These are phyloP conservation scores for Theretra japonica DNA, from an alignment of 2,888 invertebrate species.

Conservation along the genomic window DNA sequence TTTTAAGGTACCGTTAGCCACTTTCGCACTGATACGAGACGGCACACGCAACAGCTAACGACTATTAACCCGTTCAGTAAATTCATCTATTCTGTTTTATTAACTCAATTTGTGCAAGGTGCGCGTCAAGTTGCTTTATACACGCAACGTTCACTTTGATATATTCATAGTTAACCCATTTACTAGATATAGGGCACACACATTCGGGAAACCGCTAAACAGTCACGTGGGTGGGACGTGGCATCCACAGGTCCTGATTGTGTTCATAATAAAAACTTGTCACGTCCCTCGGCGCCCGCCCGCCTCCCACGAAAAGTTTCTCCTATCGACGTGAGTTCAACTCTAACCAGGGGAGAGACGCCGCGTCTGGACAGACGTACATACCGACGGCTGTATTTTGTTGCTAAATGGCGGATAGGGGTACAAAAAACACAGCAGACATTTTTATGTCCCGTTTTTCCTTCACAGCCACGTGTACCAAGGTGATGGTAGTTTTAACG, in stretches of 20 bases:
- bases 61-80: constrained; percentile 33
- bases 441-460: too few relatives aligned
- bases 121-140: not conserved
- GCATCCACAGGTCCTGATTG: constrained; percentile 66
- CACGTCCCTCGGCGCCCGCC: constrained; percentile 60
- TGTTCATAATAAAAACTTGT: constrained; percentile 71
- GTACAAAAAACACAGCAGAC: not conserved
- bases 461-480: too few relatives aligned
- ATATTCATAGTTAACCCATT: constrained; percentile 18
- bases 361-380: constrained; percentile 36
- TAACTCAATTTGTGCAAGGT: constrained; percentile 1
- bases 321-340: constrained; percentile 47
- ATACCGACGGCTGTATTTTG: not conserved
- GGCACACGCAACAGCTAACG: constrained; percentile 49
- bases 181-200: constrained; percentile 43
- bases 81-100: constrained; percentile 37
- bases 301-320: constrained; percentile 46
- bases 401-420: not conserved
- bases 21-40: constrained; percentile 64
- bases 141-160: not conserved
- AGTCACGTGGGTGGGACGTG: constrained; percentile 59
- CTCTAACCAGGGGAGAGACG: constrained; percentile 38
- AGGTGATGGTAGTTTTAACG: too few relatives aligned
- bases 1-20: constrained; percentile 72
- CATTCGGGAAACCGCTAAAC: constrained; percentile 57